Evolutionary conservation across 2,113 vertebrate genomes (phyloP).

Genomic region (Corapipo altera): DNA sequence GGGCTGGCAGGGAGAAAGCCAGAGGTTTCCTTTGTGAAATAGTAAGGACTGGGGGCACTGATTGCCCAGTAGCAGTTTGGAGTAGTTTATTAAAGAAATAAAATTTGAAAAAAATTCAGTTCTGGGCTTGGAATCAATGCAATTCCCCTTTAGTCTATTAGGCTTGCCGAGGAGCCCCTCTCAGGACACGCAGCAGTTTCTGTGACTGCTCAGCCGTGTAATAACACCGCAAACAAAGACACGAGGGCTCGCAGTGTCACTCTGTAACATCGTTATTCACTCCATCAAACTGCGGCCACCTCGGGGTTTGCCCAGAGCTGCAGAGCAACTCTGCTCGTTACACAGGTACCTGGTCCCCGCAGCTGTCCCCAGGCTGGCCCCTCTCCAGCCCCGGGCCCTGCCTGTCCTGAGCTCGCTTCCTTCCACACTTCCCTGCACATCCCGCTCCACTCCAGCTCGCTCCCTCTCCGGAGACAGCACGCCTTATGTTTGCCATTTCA

Average conservation of each 20-base stretch:
- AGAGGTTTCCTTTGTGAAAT: neutral
- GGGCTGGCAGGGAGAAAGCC: neutral
- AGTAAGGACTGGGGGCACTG: neutral
- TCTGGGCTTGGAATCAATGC: conserved; percentile 1
- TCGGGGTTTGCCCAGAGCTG: neutral
- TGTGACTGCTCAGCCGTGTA: conserved; percentile 45
- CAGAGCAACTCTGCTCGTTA: neutral
- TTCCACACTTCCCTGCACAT: conserved; percentile 15
- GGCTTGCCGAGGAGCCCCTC: neutral
- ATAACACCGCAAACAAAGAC: conserved; percentile 26
- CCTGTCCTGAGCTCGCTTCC: neutral
- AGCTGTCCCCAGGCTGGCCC: neutral
- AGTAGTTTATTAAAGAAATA: neutral
- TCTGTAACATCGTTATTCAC: neutral
- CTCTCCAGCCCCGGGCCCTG: neutral
- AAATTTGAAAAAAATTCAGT: neutral
- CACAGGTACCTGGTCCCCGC: neutral
- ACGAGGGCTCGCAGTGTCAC: neutral
- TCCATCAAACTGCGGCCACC: neutral
- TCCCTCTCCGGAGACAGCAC: neutral
- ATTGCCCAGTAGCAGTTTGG: neutral
- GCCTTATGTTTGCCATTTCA: neutral
- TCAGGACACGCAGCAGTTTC: neutral
- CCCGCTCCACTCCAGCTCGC: neutral
- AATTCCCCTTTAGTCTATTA: neutral